These are phyloP conservation scores for Pholis gunnellus DNA, from an alignment of 2,113 vertebrate species.

Conservation along the genomic window DNA sequence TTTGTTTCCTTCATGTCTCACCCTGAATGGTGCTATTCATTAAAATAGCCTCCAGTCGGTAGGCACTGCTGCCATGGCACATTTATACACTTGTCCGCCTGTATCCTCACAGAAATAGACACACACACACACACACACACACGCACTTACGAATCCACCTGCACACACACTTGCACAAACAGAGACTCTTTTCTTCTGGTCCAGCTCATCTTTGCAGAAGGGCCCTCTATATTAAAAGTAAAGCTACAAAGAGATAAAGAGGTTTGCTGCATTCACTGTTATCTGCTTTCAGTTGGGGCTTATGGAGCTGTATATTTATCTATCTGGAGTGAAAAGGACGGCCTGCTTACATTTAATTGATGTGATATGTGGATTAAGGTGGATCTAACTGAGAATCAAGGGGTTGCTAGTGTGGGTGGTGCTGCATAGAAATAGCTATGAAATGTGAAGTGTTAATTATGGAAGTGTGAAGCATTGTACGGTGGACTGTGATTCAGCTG, in stretches of 20 bases:
- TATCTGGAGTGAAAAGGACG: slow-evolving; percentile 29
- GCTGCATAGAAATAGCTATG: slow-evolving; percentile 24
- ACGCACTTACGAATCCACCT: slow-evolving; percentile 43
- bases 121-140: slow-evolving; percentile 24
- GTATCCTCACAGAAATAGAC: slow-evolving; percentile 48
- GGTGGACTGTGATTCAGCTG: not conserved
- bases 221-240: slow-evolving; percentile 41
- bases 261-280: slow-evolving; percentile 23
- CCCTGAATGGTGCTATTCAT: slow-evolving; percentile 80
- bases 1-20: slow-evolving; percentile 72
- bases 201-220: slow-evolving; percentile 55
- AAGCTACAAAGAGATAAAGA: slow-evolving; percentile 47
- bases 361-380: slow-evolving; percentile 41
- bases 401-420: slow-evolving; percentile 39
- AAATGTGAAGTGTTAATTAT: slow-evolving; percentile 33
- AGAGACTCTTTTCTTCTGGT: slow-evolving; percentile 54
- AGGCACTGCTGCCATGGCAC: slow-evolving; percentile 68
- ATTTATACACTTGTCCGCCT: slow-evolving; percentile 67
- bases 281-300: slow-evolving; percentile 37
- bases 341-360: slow-evolving; percentile 33
- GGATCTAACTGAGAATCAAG: slow-evolving; percentile 7
- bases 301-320: slow-evolving; percentile 43
- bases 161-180: slow-evolving; percentile 42
- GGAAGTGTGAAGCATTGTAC: slow-evolving; percentile 40
- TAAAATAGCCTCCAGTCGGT: slow-evolving; percentile 72